Evolutionary conservation across 1,140 invertebrate species (phyloP), one percentile per base, ranked within the genome.

Genomic region (Camponotus vicinus): DNA sequence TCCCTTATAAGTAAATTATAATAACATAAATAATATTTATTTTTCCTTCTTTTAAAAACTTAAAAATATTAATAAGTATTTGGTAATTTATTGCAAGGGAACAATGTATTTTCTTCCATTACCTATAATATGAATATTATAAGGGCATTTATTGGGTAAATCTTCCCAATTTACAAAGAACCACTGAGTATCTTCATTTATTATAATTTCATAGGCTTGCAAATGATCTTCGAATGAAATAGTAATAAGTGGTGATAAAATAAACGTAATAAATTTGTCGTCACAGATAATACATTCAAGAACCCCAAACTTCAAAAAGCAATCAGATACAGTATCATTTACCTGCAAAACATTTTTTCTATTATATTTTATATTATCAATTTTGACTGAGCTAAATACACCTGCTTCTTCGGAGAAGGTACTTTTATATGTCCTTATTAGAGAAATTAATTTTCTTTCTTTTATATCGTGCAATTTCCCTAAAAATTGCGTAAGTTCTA

Each of bases 21-120:
- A 21, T 21, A 21, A 21, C 21, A n/a, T n/a, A 21, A 21, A 21
- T 21, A 21, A 21, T 21, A 21, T 21, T 21, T 21, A 21, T 21
- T 21, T 21, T 21, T 21, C 21, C 0, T 21, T 21, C 0, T 21
- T 21, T 21, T 21, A 21, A 21, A 21, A 21, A 21, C 21, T 21
- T 21, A 21, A 21, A 21, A 21, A 21, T 21, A 21, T 21, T 21
- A 21, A 21, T 21, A 21, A 21, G 21, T 21, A 21, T 21, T 21
- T 21, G 21, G 21, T 21, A 21, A 57, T 57, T 2, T 37, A 57
- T 21, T 73, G 49, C 37, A 73, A 15, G 2, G 18, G 18, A 73
- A 73, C 70, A 15, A 73, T 21, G 7, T 57, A 73, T n/a, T 57
- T 73, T 21, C 57, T 73, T 15, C 70, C 49, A 73, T 73, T 9